phyloP scores from a whole-genome alignment of 2,113 vertebrate species.

The Syrmaticus mikado region DNA sequence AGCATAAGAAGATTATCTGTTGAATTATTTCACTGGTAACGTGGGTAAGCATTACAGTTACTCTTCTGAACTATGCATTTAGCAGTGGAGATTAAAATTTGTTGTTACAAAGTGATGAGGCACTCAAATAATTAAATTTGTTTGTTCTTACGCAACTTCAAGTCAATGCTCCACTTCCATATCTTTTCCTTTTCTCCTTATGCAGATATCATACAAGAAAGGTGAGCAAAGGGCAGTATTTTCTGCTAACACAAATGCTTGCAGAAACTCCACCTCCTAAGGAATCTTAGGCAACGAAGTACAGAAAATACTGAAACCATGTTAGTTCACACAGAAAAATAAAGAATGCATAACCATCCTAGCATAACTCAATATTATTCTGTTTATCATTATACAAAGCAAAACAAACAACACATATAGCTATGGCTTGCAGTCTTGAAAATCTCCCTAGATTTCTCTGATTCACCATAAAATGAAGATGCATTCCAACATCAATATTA shows the following conservation, averaged over 20 bases:
- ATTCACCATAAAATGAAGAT: not conserved
- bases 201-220: not conserved
- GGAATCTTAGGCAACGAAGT: not conserved
- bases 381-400: not conserved
- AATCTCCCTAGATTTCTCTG: not conserved
- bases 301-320: not conserved
- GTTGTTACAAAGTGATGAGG: not conserved
- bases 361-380: not conserved
- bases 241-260: not conserved
- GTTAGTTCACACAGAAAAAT: not conserved
- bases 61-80: not conserved
- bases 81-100: not conserved
- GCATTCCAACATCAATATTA: not conserved
- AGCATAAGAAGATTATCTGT: not conserved
- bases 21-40: not conserved
- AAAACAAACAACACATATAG: not conserved
- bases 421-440: not conserved
- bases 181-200: not conserved
- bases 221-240: not conserved
- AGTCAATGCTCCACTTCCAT: not conserved
- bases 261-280: not conserved
- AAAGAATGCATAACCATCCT: not conserved
- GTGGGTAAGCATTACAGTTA: not conserved
- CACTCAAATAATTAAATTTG: not conserved
- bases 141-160: not conserved